phyloP scores from a whole-genome alignment of 2,797 vertebrate genomes.

The Emydoidea blandingii region DNA sequence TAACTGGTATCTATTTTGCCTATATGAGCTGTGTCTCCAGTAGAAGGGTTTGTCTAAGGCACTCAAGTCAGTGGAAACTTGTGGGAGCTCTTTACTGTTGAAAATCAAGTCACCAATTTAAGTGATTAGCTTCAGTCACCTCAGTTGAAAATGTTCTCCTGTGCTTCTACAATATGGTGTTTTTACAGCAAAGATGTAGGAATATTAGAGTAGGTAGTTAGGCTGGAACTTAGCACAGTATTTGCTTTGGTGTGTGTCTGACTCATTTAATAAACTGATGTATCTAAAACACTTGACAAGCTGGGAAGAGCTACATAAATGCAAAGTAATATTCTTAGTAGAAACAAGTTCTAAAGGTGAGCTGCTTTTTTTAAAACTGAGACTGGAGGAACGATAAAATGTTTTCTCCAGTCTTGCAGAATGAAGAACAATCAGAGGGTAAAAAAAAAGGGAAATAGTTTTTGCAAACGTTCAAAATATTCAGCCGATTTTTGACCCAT shows the following conservation, averaged over 20 bases:
- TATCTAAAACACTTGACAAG: neutral
- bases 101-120: rapidly evolving
- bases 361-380: neutral
- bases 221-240: neutral
- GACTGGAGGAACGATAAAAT: neutral
- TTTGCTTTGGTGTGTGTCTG: neutral
- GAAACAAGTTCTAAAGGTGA: neutral
- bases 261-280: neutral
- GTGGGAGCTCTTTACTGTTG: rapidly evolving
- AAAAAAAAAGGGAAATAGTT: neutral
- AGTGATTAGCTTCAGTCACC: neutral
- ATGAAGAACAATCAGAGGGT: neutral
- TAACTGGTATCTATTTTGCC: neutral
- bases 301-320: rapidly evolving
- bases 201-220: rapidly evolving
- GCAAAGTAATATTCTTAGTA: neutral
- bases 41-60: neutral
- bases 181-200: neutral
- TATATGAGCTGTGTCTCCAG: neutral
- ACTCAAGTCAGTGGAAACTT: rapidly evolving
- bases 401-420: neutral
- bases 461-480: neutral
- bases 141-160: neutral
- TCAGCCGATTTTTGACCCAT: neutral
- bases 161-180: neutral